Percentiles rank a stretch among this genome's conserved stretches.
phyloP scores from a whole-genome alignment of 2,113 vertebrate genomes.

The Salvelinus namaycush region DNA sequence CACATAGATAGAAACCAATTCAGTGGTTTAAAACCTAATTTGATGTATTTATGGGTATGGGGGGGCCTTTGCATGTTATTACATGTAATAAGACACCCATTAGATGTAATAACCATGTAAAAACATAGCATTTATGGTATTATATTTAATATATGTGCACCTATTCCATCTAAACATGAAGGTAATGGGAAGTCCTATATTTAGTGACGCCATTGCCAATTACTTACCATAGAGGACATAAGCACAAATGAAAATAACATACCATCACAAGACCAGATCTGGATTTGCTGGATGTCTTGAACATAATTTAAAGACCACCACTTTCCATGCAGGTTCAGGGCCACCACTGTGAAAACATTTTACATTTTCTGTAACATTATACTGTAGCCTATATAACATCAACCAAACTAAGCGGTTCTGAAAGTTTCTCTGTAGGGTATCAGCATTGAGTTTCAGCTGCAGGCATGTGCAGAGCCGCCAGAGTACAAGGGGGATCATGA shows the following conservation, averaged over 20 bases:
- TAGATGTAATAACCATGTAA: background rate
- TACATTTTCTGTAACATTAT: background rate
- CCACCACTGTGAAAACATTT: constrained; percentile 73
- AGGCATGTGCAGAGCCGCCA: constrained; percentile 59
- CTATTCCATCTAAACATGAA: background rate
- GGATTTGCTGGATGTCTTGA: constrained; percentile 72
- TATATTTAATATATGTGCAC: background rate
- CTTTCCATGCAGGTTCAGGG: constrained; percentile 74
- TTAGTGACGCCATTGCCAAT: background rate
- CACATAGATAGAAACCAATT: no score
- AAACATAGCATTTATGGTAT: no score
- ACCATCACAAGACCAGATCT: constrained; percentile 81
- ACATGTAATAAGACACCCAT: no score
- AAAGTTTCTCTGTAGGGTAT: background rate
- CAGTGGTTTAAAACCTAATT: no score
- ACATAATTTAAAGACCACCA: constrained; percentile 85
- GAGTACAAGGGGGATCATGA: constrained; percentile 31
- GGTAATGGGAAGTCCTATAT: background rate
- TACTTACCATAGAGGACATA: background rate
- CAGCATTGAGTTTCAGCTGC: constrained; percentile 61
- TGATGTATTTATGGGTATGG: no score
- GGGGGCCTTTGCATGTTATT: background rate
- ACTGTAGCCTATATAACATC: background rate
- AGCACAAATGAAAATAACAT: constrained; percentile 24
- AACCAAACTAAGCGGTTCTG: background rate